These are phyloP conservation scores for Channa argus DNA, from an alignment of 2,113 vertebrate genomes.

Conservation along the genomic window DNA sequence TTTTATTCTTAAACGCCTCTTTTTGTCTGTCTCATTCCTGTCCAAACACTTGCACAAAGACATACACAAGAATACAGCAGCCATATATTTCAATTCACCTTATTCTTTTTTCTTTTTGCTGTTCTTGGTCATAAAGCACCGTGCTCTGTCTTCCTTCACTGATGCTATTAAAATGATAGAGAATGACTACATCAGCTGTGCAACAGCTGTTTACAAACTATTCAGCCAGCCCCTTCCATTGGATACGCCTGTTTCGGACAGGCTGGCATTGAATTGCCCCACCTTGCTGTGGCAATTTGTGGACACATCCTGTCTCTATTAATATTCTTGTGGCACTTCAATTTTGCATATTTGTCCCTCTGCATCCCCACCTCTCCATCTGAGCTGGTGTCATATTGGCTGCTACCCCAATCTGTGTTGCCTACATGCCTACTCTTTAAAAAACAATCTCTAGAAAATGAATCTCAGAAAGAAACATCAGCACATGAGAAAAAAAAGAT, in stretches of 20 bases:
- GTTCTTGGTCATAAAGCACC: constrained; percentile 31
- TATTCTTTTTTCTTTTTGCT: not conserved
- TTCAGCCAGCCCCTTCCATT: constrained; percentile 52
- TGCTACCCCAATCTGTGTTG: constrained; percentile 18
- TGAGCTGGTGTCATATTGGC: constrained; percentile 19
- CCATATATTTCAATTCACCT: constrained; percentile 34
- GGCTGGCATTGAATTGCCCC: constrained; percentile 51
- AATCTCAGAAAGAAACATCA: constrained; percentile 21
- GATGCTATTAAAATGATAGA: not conserved
- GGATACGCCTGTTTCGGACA: constrained; percentile 51
- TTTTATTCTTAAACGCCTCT: constrained; percentile 28
- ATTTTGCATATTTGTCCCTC: constrained; percentile 32
- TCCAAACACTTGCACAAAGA: constrained; percentile 16
- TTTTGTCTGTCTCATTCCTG: constrained; percentile 11
- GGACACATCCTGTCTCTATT: constrained; percentile 58
- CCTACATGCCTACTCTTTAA: constrained; percentile 7
- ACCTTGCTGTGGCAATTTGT: constrained; percentile 53
- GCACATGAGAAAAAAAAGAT: not conserved
- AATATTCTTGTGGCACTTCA: constrained; percentile 70
- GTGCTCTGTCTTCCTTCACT: constrained; percentile 15
- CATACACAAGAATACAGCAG: not conserved
- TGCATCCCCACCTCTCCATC: not conserved
- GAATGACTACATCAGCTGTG: constrained; percentile 3
- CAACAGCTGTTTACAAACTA: constrained; percentile 61
- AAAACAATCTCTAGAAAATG: constrained; percentile 22